Conservation (phyloP, 2,888 invertebrate species). For the Leptopilina myrica region DNA sequence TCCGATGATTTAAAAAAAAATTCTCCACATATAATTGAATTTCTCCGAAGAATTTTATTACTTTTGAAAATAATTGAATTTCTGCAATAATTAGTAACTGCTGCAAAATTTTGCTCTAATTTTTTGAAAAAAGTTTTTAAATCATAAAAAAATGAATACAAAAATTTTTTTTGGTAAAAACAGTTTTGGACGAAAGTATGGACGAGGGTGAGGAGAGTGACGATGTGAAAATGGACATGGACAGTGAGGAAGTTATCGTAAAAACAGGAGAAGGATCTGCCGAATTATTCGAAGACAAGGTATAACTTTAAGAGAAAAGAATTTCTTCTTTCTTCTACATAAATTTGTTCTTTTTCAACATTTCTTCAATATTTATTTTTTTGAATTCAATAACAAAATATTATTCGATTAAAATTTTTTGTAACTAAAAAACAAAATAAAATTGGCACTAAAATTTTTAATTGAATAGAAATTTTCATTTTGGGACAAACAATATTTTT, state of each 20-base stretch:
- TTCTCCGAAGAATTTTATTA: too few relatives aligned
- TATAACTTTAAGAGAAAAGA: conserved; percentile 41
- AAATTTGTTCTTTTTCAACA: neutral
- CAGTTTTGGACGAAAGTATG: conserved; percentile 53
- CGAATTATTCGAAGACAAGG: conserved; percentile 71
- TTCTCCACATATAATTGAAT: too few relatives aligned
- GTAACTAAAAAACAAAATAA: neutral
- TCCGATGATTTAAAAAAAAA: too few relatives aligned
- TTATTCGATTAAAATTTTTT: conserved; percentile 19
- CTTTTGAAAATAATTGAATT: too few relatives aligned
- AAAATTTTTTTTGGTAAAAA: conserved; percentile 5
- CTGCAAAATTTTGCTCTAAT: too few relatives aligned
- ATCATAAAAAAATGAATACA: too few relatives aligned
- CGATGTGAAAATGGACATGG: conserved; percentile 42
- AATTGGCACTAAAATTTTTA: too few relatives aligned
- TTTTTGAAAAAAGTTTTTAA: neutral
- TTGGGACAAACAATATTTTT: too few relatives aligned
- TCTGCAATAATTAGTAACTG: too few relatives aligned
- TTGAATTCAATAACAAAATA: conserved; percentile 1
- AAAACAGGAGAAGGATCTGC: conserved; percentile 71
- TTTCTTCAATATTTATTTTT: neutral
- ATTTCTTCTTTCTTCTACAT: neutral
- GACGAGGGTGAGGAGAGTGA: conserved; percentile 48
- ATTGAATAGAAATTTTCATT: too few relatives aligned
- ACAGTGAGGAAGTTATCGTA: conserved; percentile 39